A percentile compares a stretch with the other conserved stretches of the same genome.
Conservation (phyloP, 2,113 vertebrate species). For the Microtus richardsoni region DNA sequence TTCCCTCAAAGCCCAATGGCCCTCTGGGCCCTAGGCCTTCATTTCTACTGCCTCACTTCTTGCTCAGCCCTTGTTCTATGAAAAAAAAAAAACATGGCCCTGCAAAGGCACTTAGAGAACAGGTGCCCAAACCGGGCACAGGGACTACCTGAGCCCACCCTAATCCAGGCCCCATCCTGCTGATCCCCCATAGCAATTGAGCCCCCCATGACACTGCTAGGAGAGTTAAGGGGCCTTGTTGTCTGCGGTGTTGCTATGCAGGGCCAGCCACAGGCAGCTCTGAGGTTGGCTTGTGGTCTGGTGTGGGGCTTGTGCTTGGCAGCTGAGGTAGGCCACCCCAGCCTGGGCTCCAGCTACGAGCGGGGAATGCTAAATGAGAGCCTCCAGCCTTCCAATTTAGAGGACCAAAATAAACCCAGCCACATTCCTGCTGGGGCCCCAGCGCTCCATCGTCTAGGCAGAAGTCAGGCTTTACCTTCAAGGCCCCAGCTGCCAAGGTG, state of each 20-base stretch:
- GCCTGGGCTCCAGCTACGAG: slow-evolving; percentile 45
- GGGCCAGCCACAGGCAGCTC: slow-evolving; percentile 67
- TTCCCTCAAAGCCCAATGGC: slow-evolving; percentile 40
- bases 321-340: slow-evolving; percentile 54
- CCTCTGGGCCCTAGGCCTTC: neutral
- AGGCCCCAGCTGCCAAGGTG: neutral
- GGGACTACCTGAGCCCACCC: neutral
- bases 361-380: slow-evolving; percentile 64
- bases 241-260: slow-evolving; percentile 67
- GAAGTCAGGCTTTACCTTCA: neutral
- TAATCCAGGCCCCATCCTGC: neutral
- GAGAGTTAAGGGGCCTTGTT: slow-evolving; percentile 56
- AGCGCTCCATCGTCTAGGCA: neutral
- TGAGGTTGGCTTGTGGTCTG: slow-evolving; percentile 71
- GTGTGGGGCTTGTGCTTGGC: slow-evolving; percentile 63
- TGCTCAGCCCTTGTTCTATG: neutral
- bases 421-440: slow-evolving; percentile 36
- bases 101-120: neutral
- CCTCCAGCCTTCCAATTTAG: slow-evolving; percentile 65
- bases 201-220: neutral
- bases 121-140: neutral
- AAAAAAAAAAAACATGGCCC: neutral
- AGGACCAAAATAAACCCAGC: slow-evolving; percentile 66
- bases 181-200: neutral
- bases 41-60: neutral